Evolutionary conservation across 2,888 invertebrate genomes (phyloP).

Genomic region (Girardia tigrina): DNA sequence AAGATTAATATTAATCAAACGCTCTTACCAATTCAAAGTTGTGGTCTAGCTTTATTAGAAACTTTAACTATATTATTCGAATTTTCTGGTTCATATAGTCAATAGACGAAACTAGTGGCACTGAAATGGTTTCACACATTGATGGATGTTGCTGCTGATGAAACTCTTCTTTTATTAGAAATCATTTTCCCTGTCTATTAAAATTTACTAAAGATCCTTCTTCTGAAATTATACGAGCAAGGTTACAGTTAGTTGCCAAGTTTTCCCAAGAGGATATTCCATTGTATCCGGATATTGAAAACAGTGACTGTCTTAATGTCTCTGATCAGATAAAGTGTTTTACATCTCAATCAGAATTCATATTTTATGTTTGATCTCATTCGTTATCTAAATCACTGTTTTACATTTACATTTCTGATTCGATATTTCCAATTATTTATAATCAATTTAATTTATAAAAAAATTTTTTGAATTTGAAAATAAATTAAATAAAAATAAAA

Average conservation of each 20-base stretch:
- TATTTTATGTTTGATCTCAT: conserved; percentile 69
- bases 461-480: no score
- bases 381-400: no score
- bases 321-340: conserved; percentile 27
- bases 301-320: conserved; percentile 31
- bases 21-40: neutral
- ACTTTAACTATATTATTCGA: conserved; percentile 28
- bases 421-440: no score
- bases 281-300: neutral
- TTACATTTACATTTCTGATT: no score
- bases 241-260: neutral
- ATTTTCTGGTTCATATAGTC: conserved; percentile 1
- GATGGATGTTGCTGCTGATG: neutral
- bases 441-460: no score
- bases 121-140: conserved; percentile 30
- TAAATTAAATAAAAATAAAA: no score
- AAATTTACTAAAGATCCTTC: conserved; percentile 25
- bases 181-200: conserved; percentile 26
- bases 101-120: conserved; percentile 20
- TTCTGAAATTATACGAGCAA: neutral
- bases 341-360: conserved; percentile 42
- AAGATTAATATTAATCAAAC: neutral
- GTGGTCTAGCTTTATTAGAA: conserved; percentile 1
- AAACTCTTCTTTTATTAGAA: conserved; percentile 11
- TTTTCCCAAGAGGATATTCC: neutral